Evolutionary conservation across 2,888 invertebrate species (phyloP).

Genomic region (Oscheius onirici): DNA sequence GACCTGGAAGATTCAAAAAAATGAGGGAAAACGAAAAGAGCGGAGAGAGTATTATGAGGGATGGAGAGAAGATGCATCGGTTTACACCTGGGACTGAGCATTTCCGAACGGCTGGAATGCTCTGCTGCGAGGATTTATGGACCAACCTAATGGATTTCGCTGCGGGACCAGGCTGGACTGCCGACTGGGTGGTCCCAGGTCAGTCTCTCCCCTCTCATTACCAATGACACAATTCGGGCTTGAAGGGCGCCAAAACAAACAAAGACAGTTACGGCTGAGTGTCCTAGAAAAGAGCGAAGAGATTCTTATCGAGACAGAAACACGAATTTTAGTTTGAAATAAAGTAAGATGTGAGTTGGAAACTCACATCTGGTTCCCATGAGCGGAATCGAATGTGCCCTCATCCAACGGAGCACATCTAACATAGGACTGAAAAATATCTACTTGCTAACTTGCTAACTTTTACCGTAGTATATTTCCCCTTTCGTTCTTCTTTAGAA

Average conservation of each 20-base stretch:
- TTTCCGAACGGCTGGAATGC: background rate
- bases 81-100: conserved; percentile 10
- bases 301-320: too few species aligned
- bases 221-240: background rate
- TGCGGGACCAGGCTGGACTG: background rate
- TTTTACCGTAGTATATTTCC: too few species aligned
- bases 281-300: too few species aligned
- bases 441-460: too few species aligned
- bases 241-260: conserved; percentile 3
- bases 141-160: background rate
- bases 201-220: too few species aligned
- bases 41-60: background rate
- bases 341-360: too few species aligned
- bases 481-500: too few species aligned
- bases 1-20: background rate
- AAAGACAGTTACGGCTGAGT: background rate
- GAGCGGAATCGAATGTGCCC: too few species aligned
- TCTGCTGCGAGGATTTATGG: conserved; percentile 10
- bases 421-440: too few species aligned
- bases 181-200: background rate
- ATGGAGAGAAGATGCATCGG: background rate
- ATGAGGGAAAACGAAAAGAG: background rate
- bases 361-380: too few species aligned
- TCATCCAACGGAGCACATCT: too few species aligned
- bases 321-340: too few species aligned